Evolutionary conservation across 2,888 invertebrate species (phyloP), one percentile per base, ranked within the genome.

Genomic region (Dromius quadrimaculatus): DNA sequence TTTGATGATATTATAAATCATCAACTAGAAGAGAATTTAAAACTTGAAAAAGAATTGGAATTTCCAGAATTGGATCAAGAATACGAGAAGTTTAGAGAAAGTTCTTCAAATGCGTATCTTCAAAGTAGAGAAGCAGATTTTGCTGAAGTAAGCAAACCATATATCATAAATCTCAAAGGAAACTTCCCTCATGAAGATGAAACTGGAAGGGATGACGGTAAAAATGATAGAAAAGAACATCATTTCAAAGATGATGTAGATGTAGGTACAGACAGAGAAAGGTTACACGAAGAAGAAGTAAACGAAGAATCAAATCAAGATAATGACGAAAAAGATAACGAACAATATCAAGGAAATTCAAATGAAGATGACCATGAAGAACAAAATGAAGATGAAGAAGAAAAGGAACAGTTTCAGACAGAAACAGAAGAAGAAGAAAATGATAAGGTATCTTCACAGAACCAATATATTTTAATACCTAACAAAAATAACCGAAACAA

Each of bases 171-270:
- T 23, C 38, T 66, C 13, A 23, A 50, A 34, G 64, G 50, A 4
- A 28, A 22, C n/a, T 32, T 22, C 34, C 64, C 64, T 4, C 50
- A 34, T 32, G 50, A 47, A 28, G n/a, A 61, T 1, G 78, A 79
- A 74, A 78, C 78, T 70, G 74, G 75, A 71, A 75, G 77, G n/a
- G 71, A 43, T n/a, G 32, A 66, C 20, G 76, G 78, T 34, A 76
- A 78, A 13, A 71, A 72, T 34, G 62, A 74, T 28, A 66, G 76
- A 45, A 69, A 74, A 47, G 78, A 75, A 74, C 74, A 71, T 45
- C 74, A 77, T 66, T 72, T 76, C 5, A 76, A 77, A 70, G 80
- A 79, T 34, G 54, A 64, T 15, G 32, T 63, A 73, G 17, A 63
- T 71, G 54, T 72, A 64, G 34, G 22, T 36, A 22, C 65, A 19